A percentile compares a stretch with the other conserved stretches of the same genome.
These are phyloP conservation scores for Yoshiicerus persimilis DNA, from an alignment of 1,140 invertebrate species.

Conservation along the genomic window DNA sequence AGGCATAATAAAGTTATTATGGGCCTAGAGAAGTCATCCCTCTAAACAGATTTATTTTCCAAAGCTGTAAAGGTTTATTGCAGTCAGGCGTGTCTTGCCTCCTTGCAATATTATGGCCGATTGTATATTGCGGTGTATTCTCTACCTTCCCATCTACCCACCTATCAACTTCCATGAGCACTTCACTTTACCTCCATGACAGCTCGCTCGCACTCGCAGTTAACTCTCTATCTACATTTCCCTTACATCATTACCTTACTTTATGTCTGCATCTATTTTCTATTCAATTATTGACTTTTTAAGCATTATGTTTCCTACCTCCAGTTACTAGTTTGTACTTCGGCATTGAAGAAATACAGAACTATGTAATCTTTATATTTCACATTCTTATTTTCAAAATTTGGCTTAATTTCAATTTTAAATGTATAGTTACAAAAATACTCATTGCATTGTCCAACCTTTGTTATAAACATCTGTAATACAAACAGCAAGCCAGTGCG, in stretches of 20 bases:
- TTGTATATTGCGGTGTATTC: slow-evolving; percentile 3
- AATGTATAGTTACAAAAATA: too few relatives aligned
- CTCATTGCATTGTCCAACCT: too few relatives aligned
- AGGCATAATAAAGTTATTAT: slow-evolving; percentile 37
- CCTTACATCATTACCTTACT: neutral
- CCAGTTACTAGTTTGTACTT: too few relatives aligned
- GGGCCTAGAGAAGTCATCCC: slow-evolving; percentile 32
- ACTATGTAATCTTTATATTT: too few relatives aligned
- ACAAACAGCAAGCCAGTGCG: too few relatives aligned
- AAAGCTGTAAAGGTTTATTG: slow-evolving; percentile 36
- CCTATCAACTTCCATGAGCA: slow-evolving; percentile 5
- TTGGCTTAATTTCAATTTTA: too few relatives aligned
- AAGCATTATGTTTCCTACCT: too few relatives aligned
- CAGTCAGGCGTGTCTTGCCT: slow-evolving; percentile 26
- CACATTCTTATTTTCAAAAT: too few relatives aligned
- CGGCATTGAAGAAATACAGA: too few relatives aligned
- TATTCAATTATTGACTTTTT: neutral
- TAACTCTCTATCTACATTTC: neutral
- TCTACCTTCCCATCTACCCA: slow-evolving; percentile 19
- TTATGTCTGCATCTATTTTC: neutral
- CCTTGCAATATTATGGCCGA: slow-evolving; percentile 7
- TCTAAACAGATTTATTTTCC: slow-evolving; percentile 43
- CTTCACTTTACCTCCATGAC: slow-evolving; percentile 16
- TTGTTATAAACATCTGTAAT: too few relatives aligned
- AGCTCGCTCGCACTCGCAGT: neutral